phyloP scores from a whole-genome alignment of 2,113 vertebrate genomes.

The Vireo altiloquus region DNA sequence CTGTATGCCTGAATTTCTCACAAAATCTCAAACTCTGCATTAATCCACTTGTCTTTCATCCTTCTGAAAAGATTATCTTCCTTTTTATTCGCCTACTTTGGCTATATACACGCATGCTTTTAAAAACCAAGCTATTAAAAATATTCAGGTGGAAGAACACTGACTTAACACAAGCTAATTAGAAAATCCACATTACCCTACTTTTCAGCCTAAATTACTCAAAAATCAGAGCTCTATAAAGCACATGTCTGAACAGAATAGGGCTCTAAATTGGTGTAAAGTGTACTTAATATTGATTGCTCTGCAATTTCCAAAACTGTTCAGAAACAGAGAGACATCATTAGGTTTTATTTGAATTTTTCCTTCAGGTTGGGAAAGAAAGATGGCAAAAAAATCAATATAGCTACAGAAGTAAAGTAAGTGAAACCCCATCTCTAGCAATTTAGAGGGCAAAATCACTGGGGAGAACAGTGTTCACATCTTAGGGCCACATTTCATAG shows the following conservation, averaged over 20 bases:
- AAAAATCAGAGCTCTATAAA: conserved; percentile 42
- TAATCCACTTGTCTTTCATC: conserved; percentile 47
- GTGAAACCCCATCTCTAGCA: conserved; percentile 12
- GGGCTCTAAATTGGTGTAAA: conserved; percentile 66
- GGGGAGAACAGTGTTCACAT: neutral
- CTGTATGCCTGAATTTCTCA: neutral
- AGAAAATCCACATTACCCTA: conserved; percentile 58
- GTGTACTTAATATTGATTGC: conserved; percentile 72
- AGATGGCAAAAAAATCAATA: conserved; percentile 56
- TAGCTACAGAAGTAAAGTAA: conserved; percentile 41
- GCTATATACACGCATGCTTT: neutral
- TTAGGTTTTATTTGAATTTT: conserved; percentile 68
- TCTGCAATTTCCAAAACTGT: conserved; percentile 65
- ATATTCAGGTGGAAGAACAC: conserved; percentile 48
- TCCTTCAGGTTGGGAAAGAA: conserved; percentile 54
- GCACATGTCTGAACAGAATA: conserved; percentile 42
- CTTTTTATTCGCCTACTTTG: neutral
- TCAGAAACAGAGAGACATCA: conserved; percentile 62
- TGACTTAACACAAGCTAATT: conserved; percentile 59
- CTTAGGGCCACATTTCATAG: neutral
- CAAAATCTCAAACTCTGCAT: neutral
- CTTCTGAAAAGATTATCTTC: conserved; percentile 24
- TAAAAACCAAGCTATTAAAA: conserved; percentile 50
- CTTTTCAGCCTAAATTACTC: conserved; percentile 64
- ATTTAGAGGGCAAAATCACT: conserved; percentile 38